Conservation (phyloP, 2,113 vertebrate species). For the Aspiorhynchus laticeps region DNA sequence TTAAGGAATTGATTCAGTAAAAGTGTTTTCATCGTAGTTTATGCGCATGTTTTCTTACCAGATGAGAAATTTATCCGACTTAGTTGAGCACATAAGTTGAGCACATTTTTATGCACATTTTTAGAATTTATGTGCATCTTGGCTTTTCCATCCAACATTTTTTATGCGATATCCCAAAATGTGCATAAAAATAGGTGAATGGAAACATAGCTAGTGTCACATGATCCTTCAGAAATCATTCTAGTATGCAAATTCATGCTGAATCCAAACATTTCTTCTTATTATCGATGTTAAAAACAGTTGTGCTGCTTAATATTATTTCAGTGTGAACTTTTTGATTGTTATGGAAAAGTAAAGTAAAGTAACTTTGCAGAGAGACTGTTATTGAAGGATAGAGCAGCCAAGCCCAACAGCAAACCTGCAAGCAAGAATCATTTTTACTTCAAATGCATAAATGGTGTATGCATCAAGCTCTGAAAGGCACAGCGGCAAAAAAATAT, state of each 20-base stretch:
- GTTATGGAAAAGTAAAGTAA: not conserved
- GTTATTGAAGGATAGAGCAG: not conserved
- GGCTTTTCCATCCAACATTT: too few relatives aligned
- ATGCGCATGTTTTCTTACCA: too few relatives aligned
- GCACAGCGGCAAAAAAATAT: not conserved
- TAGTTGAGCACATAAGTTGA: too few relatives aligned
- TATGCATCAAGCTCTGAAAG: not conserved
- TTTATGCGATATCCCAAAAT: too few relatives aligned
- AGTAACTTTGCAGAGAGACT: not conserved
- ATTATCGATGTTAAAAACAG: not conserved
- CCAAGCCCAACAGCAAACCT: not conserved
- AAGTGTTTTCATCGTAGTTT: too few relatives aligned
- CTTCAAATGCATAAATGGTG: not conserved
- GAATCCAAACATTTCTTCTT: not conserved
- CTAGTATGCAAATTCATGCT: not conserved
- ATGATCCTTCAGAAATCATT: not conserved
- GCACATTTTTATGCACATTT: too few relatives aligned
- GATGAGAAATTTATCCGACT: too few relatives aligned
- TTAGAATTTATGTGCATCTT: too few relatives aligned
- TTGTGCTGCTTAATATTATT: not conserved
- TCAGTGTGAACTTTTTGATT: not conserved
- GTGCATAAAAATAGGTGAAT: too few relatives aligned
- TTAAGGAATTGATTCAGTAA: too few relatives aligned
- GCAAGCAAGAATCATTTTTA: not conserved
- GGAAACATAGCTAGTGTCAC: not conserved